Evolutionary conservation across 2,797 vertebrate species (phyloP), one percentile per base, ranked within the genome.

Genomic region (Takifugu rubripes): DNA sequence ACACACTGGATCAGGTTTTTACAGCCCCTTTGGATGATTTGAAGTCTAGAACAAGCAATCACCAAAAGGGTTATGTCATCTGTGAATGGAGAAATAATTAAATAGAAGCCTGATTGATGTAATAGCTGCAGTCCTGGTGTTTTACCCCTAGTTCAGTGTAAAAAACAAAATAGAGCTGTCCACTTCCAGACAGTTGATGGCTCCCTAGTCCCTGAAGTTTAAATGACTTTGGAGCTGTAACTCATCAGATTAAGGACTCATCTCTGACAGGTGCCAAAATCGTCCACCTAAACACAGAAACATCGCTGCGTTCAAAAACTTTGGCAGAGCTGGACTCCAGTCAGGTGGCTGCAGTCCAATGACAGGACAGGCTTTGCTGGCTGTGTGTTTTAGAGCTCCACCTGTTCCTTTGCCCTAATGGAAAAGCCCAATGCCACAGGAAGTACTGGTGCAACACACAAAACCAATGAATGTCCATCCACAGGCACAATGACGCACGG

Each of bases 261-360:
- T 46, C 25, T 49, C 25, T 26, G 12, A 40, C 36, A 40, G 36
- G 12, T 40, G 36, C 36, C 36, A 40, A 40, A 14, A 11, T 40
- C 36, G 14, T 3, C 36, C 36, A 40, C 36, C 3, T 40, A 40
- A 40, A 40, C 36, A 40, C 10, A 36, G 2, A 40, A 10, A 12
- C 36, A 6, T 10, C 12, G 12, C 2, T 59, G 29, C 54, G 8
- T 56, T 45, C 64, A 11, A 8, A 26, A 46, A 45, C 11, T 59
- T 33, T 57, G 58, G 64, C 55, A 46, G 29, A 44, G 49, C 33
- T 3, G 4, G 26, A 75, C 59, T 72, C 78, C 52, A 60, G 54
- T 79, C 74, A 78, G 21, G 69, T 68, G 70, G 66, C 61, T 65
- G 72, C 61, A 56, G 68, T 72, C 78, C 74, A 82, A 66, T 75